A percentile compares a stretch with the other conserved stretches of the same genome.
Evolutionary conservation across 1,140 invertebrate species (phyloP).

Genomic region (Planococcus citri): DNA sequence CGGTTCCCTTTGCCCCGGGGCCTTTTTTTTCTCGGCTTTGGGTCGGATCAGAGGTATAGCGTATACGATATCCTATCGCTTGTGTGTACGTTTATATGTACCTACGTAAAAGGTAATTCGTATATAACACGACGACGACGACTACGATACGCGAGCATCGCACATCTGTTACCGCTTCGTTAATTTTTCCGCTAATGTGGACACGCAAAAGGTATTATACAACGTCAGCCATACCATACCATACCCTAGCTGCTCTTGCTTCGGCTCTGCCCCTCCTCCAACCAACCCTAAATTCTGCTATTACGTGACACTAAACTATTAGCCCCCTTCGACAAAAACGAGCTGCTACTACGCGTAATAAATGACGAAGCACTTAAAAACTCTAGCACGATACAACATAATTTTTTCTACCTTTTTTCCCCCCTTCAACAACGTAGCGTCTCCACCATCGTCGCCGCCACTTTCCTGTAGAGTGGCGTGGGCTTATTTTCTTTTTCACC

Average conservation of each 20-base stretch:
- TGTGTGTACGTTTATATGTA: no score
- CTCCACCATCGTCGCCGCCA: no score
- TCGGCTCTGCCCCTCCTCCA: background rate
- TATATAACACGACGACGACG: no score
- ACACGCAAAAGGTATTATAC: constrained; percentile 17
- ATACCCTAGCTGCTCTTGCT: background rate
- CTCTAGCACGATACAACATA: no score
- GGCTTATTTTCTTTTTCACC: no score
- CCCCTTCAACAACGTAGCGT: no score
- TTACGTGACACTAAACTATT: background rate
- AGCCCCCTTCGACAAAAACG: background rate
- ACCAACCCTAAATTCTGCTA: background rate
- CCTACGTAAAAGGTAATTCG: no score
- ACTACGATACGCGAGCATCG: background rate
- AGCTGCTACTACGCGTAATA: background rate
- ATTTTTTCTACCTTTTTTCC: no score
- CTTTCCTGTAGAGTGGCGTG: no score
- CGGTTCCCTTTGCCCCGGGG: background rate
- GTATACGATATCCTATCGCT: no score
- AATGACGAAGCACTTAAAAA: background rate
- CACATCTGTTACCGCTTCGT: constrained; percentile 18
- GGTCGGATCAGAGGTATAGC: no score
- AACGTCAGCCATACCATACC: background rate
- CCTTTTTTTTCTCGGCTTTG: no score
- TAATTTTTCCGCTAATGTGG: constrained; percentile 16